Evolutionary conservation across 2,797 vertebrate species (phyloP).

Genomic region (Pygocentrus nattereri): DNA sequence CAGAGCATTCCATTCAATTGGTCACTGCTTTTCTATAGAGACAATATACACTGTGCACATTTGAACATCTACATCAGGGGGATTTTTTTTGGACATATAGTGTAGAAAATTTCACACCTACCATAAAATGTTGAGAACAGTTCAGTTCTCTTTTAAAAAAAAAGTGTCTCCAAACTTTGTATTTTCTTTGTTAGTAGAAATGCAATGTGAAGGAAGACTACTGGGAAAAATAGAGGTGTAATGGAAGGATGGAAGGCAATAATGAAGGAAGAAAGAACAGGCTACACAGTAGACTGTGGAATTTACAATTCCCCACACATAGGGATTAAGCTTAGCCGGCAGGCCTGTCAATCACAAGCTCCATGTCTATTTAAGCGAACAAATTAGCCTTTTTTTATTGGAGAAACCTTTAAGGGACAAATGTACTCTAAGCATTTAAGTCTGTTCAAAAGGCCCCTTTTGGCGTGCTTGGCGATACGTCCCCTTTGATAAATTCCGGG

Average conservation of each 20-base stretch:
- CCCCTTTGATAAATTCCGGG: constrained; percentile 27
- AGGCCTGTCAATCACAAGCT: constrained; percentile 11
- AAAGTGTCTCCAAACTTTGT: neutral
- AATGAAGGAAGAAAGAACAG: neutral
- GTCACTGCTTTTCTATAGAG: too few species aligned
- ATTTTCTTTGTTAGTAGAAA: neutral
- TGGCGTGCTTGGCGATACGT: constrained; percentile 4
- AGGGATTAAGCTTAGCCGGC: neutral
- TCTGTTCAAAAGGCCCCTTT: constrained; percentile 23
- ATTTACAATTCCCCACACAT: neutral
- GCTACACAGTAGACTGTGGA: neutral
- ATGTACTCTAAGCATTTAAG: neutral
- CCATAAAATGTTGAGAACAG: too few species aligned
- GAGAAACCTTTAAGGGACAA: constrained; percentile 31
- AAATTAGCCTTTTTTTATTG: neutral
- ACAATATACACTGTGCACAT: too few species aligned
- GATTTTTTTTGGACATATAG: neutral
- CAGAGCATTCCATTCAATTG: too few species aligned
- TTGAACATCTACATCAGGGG: neutral
- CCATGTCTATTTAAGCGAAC: neutral
- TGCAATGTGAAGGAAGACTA: neutral
- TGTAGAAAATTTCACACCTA: too few species aligned
- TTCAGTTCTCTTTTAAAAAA: too few species aligned
- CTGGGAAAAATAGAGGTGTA: too few species aligned
- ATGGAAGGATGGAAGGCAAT: neutral